Base-by-base conservation (phyloP, 2,797 vertebrate species). In the Glossophaga mutica region DNA sequence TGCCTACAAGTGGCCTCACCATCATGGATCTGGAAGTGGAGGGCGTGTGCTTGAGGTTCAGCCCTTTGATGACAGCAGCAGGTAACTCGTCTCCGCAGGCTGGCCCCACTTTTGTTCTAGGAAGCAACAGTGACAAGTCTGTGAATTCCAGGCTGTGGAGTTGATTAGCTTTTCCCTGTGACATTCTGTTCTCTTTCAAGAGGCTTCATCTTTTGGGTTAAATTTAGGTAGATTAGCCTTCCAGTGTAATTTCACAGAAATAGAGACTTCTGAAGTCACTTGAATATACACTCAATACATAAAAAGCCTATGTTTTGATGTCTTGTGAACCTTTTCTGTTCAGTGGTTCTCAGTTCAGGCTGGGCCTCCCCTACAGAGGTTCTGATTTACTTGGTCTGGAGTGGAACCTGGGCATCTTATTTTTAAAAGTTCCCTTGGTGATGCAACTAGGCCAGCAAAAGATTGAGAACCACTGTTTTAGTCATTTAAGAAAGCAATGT, bases 21-120 rank as follows among this genome's bases (percentile, higher is more conserved):
- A 98, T 99, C 95, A 99, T 99, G 50, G 99, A 99, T 59, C 98
- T 99, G 88, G 99, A 99, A 91, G 99, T 99, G 0, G 99, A 99
- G 91, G 99, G 99, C 46, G 98, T 98, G 0, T 99, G 99, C 81
- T 95, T 99, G 91, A 99, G 99, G 44, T 99, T 99, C 98, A 99
- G 99, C 97, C 99, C 99, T 0, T 97, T 99, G 39, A 98, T 99
- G 98, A 99, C 99, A 4, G 99, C 99, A 39, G 99, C 99, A 99
- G 99, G 99, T 99, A 98, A 98, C 1, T 0, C 0, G 0, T 7
- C 67, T 16, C 26, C 0, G 4, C 29, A 19, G 10, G 19, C 4
- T 0, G 65, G 26, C 3, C 70, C 50, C n/a, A 0, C 14, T 73
- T 67, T 29, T 9, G 24, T 76, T 59, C 24, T 19, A n/a, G 42